Base-by-base conservation (phyloP, 2,888 invertebrate species). In the Marasmarcha lunaedactyla region DNA sequence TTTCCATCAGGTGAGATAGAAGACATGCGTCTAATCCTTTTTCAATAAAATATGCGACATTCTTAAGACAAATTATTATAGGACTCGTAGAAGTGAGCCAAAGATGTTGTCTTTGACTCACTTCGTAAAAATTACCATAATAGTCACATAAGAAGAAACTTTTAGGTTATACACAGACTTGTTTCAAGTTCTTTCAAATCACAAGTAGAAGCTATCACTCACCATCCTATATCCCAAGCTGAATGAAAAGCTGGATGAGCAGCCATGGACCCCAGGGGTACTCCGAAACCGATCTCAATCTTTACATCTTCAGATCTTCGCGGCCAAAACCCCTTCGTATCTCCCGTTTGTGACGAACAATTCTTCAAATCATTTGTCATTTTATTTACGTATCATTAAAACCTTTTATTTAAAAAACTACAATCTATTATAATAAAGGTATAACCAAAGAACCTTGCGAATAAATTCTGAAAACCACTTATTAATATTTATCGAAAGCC, bases 151-250 rank as follows among this genome's bases (percentile, higher is more conserved):
- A n/a, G n/a, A n/a, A n/a, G n/a, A n/a, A n/a, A n/a, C n/a, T n/a
- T n/a, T n/a, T n/a, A n/a, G n/a, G n/a, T n/a, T n/a, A n/a, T n/a
- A n/a, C n/a, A n/a, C n/a, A n/a, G n/a, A n/a, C n/a, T n/a, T n/a
- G n/a, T n/a, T n/a, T n/a, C n/a, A n/a, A n/a, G n/a, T n/a, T n/a
- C n/a, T n/a, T n/a, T n/a, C n/a, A n/a, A 20, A 7, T 20, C 20
- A 20, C 3, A 20, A 20, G 20, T 20, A 20, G n/a, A 20, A 20
- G 4, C 7, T 20, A 20, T 20, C 20, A 52, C 71, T 71, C 57
- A 85, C 84, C 78, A 83, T 39, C 74, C 84, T 46, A 85, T 55
- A 52, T 86, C 85, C 86, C 86, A 86, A 36, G 84, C 68, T 5
- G 85, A 81, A 47, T 85, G 83, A 52, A 84, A 86, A 12, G 84